These are phyloP conservation scores for Lapara coniferarum DNA, from an alignment of 2,888 invertebrate genomes.

Conservation along the genomic window DNA sequence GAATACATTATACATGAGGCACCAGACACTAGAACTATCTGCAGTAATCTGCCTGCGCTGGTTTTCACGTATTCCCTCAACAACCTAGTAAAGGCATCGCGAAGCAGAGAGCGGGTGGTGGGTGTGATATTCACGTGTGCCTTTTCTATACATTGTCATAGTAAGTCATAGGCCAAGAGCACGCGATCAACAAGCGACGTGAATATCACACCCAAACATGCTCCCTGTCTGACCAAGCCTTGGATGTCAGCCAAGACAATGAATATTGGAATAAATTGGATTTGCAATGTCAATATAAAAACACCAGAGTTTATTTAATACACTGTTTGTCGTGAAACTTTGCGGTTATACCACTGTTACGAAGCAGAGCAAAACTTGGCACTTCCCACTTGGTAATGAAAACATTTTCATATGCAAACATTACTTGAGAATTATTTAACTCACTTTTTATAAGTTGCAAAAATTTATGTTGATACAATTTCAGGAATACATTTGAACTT, in stretches of 20 bases:
- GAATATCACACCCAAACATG: too few relatives aligned
- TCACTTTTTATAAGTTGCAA: neutral
- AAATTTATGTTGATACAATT: neutral
- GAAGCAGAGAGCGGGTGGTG: too few relatives aligned
- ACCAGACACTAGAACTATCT: slow-evolving; percentile 21
- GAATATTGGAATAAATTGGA: slow-evolving; percentile 19
- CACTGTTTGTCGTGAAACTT: neutral
- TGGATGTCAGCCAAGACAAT: slow-evolving; percentile 31
- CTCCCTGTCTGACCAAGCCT: too few relatives aligned
- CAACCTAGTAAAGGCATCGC: neutral
- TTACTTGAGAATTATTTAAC: neutral
- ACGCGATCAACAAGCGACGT: too few relatives aligned
- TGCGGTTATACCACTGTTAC: neutral
- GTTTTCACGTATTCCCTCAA: neutral
- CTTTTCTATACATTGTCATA: too few relatives aligned
- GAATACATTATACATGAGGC: slow-evolving; percentile 29
- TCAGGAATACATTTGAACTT: too few relatives aligned
- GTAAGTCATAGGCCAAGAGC: too few relatives aligned
- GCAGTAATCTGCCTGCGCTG: slow-evolving; percentile 3
- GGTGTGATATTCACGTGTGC: too few relatives aligned
- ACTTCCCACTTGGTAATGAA: neutral
- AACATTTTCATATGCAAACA: neutral
- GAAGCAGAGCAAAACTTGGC: slow-evolving; percentile 9
- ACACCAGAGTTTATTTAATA: slow-evolving; percentile 1
- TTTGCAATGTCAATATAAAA: neutral